Conservation (phyloP, 2,888 invertebrate species). For the Agrotis segetum region DNA sequence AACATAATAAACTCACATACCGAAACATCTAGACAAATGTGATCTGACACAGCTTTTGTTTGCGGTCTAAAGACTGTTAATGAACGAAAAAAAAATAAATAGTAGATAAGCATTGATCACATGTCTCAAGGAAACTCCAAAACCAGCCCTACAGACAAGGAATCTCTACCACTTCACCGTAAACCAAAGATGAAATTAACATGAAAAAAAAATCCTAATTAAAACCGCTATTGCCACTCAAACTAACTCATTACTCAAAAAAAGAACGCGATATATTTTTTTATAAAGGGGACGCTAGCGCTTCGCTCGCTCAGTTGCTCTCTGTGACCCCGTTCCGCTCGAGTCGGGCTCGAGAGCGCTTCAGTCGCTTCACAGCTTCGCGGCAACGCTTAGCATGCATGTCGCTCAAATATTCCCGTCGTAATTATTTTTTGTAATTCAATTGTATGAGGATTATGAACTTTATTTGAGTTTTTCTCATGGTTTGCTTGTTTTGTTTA, state of each 20-base stretch:
- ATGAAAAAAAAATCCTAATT: conserved; percentile 41
- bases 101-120: too few relatives aligned
- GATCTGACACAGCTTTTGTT: too few relatives aligned
- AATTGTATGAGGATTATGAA: conserved; percentile 46
- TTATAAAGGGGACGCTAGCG: conserved; percentile 47
- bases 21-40: too few relatives aligned
- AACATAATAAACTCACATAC: too few relatives aligned
- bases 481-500: background rate
- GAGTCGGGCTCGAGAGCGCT: conserved; percentile 63
- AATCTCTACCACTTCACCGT: background rate
- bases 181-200: conserved; percentile 15
- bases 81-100: background rate
- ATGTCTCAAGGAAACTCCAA: too few relatives aligned
- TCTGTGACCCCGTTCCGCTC: conserved; percentile 68
- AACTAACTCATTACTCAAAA: conserved; percentile 62
- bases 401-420: conserved; percentile 60
- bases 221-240: conserved; percentile 57
- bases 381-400: conserved; percentile 64
- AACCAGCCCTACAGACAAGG: background rate
- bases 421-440: conserved; percentile 64
- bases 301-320: conserved; percentile 60
- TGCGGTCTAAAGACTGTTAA: too few relatives aligned
- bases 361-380: conserved; percentile 58
- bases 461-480: conserved; percentile 25
- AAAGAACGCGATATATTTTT: conserved; percentile 53